phyloP scores from a whole-genome alignment of 2,113 vertebrate genomes.

The Lophotis ruficrista region DNA sequence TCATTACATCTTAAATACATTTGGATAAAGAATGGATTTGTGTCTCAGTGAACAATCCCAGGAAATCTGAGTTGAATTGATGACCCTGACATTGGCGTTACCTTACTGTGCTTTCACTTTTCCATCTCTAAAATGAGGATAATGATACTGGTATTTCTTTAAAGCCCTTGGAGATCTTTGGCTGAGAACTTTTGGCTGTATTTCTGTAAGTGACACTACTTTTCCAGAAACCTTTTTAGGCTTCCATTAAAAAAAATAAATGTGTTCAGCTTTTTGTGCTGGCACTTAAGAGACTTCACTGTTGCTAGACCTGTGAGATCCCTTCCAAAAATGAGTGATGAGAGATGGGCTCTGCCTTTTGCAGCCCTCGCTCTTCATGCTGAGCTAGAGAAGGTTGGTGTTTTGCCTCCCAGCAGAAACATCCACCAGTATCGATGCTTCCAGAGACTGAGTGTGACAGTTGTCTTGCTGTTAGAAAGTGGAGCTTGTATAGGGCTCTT shows the following conservation, averaged over 20 bases:
- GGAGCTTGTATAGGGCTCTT: background rate
- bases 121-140: background rate
- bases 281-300: background rate
- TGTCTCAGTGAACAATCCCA: background rate
- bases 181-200: background rate
- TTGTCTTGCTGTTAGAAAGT: background rate
- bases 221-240: background rate
- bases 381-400: background rate
- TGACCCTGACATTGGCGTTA: background rate
- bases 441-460: accelerated
- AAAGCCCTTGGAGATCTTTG: background rate
- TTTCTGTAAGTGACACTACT: background rate
- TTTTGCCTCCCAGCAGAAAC: background rate
- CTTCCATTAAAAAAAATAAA: background rate
- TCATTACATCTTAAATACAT: slow-evolving; percentile 6
- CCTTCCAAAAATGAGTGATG: background rate
- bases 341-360: background rate
- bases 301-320: background rate
- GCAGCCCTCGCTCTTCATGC: background rate
- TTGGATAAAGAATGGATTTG: slow-evolving; percentile 14
- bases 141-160: background rate
- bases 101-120: background rate
- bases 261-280: background rate
- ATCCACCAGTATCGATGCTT: background rate
- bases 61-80: slow-evolving; percentile 1